phyloP scores from a whole-genome alignment of 2,888 invertebrate species.

The Ophioninae sp. region DNA sequence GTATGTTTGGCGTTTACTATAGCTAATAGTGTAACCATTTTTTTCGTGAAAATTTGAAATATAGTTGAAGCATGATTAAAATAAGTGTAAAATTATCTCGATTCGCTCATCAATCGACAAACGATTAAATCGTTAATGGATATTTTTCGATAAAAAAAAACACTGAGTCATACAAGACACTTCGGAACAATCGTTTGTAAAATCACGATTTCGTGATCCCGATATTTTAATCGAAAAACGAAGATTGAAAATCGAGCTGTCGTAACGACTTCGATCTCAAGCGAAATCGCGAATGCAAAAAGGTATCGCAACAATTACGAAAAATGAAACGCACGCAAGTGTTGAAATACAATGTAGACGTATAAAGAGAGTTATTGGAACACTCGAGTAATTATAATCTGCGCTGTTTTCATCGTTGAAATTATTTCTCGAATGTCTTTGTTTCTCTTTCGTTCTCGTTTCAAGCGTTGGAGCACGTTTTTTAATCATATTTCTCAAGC shows the following conservation, averaged over 20 bases:
- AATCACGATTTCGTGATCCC: background rate
- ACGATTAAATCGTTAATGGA: background rate
- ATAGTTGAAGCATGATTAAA: too few species aligned
- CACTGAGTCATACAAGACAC: background rate
- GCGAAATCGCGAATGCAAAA: background rate
- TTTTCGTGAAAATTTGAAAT: too few species aligned
- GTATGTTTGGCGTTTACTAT: too few species aligned
- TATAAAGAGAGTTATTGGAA: background rate
- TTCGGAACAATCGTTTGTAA: background rate
- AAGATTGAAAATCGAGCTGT: background rate
- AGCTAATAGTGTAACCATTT: too few species aligned
- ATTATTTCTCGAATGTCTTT: background rate
- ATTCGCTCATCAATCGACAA: background rate
- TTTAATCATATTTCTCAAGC: slow-evolving; percentile 10
- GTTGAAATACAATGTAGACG: background rate
- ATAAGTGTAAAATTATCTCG: too few species aligned
- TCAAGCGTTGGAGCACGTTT: background rate
- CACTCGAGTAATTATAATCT: background rate
- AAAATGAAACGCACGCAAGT: background rate
- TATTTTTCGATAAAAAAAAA: background rate
- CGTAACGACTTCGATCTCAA: background rate
- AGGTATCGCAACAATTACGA: background rate
- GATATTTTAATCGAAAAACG: background rate
- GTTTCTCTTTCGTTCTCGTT: background rate
- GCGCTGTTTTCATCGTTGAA: background rate